These are phyloP conservation scores for Poeciliopsis turrubarensis DNA, from an alignment of 2,113 vertebrate genomes.

Conservation along the genomic window DNA sequence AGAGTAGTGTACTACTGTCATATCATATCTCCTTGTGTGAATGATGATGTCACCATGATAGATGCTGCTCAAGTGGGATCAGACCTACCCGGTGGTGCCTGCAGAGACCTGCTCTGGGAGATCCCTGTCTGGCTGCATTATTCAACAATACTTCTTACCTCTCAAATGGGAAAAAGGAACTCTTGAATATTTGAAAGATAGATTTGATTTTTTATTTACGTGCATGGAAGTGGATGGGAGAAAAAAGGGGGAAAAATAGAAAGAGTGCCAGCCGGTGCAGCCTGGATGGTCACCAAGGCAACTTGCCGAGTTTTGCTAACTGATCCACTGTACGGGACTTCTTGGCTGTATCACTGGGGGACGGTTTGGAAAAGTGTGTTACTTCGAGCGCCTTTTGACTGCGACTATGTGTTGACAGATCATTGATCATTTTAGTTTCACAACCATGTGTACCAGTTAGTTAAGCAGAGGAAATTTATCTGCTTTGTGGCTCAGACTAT, in stretches of 20 bases:
- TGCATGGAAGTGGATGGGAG: constrained; percentile 71
- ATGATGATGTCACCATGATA: constrained; percentile 75
- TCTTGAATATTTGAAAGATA: constrained; percentile 82
- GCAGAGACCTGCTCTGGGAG: constrained; percentile 77
- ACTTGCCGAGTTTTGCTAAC: constrained; percentile 72
- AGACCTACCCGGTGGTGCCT: constrained; percentile 76
- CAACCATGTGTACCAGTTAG: constrained; percentile 39
- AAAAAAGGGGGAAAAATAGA: constrained; percentile 36
- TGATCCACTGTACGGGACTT: constrained; percentile 67
- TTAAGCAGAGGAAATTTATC: constrained; percentile 15
- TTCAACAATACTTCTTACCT: constrained; percentile 79
- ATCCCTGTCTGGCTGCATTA: constrained; percentile 81
- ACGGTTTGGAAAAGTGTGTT: constrained; percentile 63
- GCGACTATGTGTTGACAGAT: constrained; percentile 42
- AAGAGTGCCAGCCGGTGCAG: constrained; percentile 70
- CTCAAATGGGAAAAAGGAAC: constrained; percentile 71
- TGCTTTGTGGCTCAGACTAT: neutral
- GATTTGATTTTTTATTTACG: constrained; percentile 80
- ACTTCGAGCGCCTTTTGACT: constrained; percentile 67
- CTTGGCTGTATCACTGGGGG: constrained; percentile 68
- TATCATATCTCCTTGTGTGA: constrained; percentile 70
- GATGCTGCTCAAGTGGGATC: constrained; percentile 75
- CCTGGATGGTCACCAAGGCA: constrained; percentile 76
- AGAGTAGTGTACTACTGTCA: constrained; percentile 75
- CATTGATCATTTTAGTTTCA: constrained; percentile 66